Evolutionary conservation across 2,888 invertebrate species (phyloP).

Genomic region (Eretmocerus hayati): DNA sequence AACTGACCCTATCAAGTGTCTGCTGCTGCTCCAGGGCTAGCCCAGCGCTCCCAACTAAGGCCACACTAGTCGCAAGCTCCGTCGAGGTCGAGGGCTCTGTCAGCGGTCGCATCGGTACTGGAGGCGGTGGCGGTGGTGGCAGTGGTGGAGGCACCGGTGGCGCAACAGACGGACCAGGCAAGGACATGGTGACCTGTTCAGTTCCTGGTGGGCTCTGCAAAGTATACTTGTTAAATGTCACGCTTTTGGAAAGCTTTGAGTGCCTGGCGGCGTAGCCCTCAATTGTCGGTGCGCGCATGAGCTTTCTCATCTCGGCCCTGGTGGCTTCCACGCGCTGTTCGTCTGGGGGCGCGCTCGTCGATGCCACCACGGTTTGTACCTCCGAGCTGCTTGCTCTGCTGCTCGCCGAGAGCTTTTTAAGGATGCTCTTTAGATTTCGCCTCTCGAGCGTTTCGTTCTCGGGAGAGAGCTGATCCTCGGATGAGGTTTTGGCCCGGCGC

Average conservation of each 20-base stretch:
- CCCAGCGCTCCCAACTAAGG: not conserved
- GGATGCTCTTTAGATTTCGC: conserved; percentile 73
- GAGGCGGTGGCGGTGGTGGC: not conserved
- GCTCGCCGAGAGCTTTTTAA: conserved; percentile 75
- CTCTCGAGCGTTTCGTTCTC: conserved; percentile 80
- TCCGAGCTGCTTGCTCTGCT: conserved; percentile 29
- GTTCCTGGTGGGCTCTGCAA: conserved; percentile 71
- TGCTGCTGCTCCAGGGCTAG: conserved; percentile 15
- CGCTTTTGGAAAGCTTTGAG: conserved; percentile 81
- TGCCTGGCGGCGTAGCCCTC: conserved; percentile 85
- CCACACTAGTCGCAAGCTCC: too few species aligned
- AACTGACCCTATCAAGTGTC: too few species aligned
- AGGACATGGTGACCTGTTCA: not conserved
- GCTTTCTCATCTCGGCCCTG: conserved; percentile 58
- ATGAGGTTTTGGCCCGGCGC: conserved; percentile 2
- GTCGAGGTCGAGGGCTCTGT: not conserved
- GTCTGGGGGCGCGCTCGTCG: conserved; percentile 37
- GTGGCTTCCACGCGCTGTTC: conserved; percentile 31
- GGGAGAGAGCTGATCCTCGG: conserved; percentile 45
- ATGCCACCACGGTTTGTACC: conserved; percentile 21
- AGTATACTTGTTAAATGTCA: conserved; percentile 79
- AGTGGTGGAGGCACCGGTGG: not conserved
- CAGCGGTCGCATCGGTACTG: not conserved
- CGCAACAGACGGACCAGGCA: not conserved
- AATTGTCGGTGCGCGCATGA: conserved; percentile 75